These are phyloP conservation scores for Eilema depressum DNA, from an alignment of 2,888 invertebrate species.

Conservation along the genomic window DNA sequence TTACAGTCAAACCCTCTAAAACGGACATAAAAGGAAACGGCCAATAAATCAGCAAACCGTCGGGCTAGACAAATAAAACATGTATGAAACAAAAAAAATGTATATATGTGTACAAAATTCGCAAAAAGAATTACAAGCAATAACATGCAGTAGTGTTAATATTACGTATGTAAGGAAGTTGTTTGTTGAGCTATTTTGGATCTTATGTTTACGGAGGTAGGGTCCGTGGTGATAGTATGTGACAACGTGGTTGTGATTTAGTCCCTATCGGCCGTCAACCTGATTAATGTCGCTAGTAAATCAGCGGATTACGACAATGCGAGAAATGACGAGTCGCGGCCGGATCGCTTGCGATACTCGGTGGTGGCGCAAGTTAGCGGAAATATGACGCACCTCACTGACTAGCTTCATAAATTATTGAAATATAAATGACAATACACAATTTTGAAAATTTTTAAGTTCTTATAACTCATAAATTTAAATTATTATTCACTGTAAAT, in stretches of 20 bases:
- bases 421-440: too few relatives aligned
- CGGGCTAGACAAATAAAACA: slow-evolving; percentile 80
- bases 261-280: slow-evolving; percentile 87
- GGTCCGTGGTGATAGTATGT: slow-evolving; percentile 62
- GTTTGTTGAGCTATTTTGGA: slow-evolving; percentile 49
- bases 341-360: slow-evolving; percentile 77
- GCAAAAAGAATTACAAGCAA: slow-evolving; percentile 86
- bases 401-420: background rate
- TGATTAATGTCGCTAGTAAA: slow-evolving; percentile 87
- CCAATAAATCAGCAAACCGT: slow-evolving; percentile 76
- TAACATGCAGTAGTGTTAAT: slow-evolving; percentile 84
- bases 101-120: slow-evolving; percentile 74
- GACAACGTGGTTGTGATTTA: slow-evolving; percentile 79
- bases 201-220: slow-evolving; percentile 58
- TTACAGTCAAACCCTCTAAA: slow-evolving; percentile 76
- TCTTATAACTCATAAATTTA: too few relatives aligned
- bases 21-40: slow-evolving; percentile 75
- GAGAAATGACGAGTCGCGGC: slow-evolving; percentile 87
- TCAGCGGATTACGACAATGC: slow-evolving; percentile 87
- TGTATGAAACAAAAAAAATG: slow-evolving; percentile 71
- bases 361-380: slow-evolving; percentile 47
- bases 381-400: background rate
- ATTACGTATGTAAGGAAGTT: slow-evolving; percentile 58
- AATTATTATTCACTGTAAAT: too few relatives aligned
- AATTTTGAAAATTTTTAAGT: too few relatives aligned